phyloP scores from a whole-genome alignment of 2,797 vertebrate species.

The Sciaenops ocellatus region DNA sequence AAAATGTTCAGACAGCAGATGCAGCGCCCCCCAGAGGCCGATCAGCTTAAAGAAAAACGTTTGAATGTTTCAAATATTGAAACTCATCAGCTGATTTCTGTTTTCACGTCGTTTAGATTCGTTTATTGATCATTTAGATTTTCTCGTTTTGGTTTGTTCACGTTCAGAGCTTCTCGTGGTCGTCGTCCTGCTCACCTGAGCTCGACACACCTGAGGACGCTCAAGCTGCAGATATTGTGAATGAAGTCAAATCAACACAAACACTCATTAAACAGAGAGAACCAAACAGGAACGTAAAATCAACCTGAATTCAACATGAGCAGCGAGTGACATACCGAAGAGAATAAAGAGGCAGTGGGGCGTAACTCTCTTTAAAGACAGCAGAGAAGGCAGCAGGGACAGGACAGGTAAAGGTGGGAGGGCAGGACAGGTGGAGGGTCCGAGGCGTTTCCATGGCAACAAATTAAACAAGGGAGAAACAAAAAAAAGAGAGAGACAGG shows the following conservation, averaged over 20 bases:
- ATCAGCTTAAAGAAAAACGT: too few species aligned
- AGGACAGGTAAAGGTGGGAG: slow-evolving; percentile 92
- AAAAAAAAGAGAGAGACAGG: slow-evolving; percentile 53
- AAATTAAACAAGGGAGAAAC: slow-evolving; percentile 78
- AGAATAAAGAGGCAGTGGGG: slow-evolving; percentile 99
- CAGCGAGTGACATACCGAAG: slow-evolving; percentile 98
- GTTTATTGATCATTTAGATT: too few species aligned
- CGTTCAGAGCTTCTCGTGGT: too few species aligned
- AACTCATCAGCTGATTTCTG: too few species aligned
- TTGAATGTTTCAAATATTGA: too few species aligned
- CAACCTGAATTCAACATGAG: slow-evolving; percentile 90
- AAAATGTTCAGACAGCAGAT: too few species aligned
- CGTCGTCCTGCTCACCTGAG: too few species aligned
- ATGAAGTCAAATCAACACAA: slow-evolving; percentile 66
- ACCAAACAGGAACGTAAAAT: slow-evolving; percentile 52
- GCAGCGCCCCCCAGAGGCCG: too few species aligned
- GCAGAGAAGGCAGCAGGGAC: slow-evolving; percentile 95
- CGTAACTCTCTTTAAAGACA: slow-evolving; percentile 99
- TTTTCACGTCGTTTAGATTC: too few species aligned
- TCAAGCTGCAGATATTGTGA: slow-evolving; percentile 77
- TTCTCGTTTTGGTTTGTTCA: too few species aligned
- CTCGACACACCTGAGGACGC: slow-evolving; percentile 2
- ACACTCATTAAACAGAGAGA: slow-evolving; percentile 71
- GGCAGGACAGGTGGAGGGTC: slow-evolving; percentile 87
- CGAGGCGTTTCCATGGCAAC: slow-evolving; percentile 93